Evolutionary conservation across 2,888 invertebrate species (phyloP), one percentile per base, ranked within the genome.

Genomic region (Caenorhabditis panamensis): DNA sequence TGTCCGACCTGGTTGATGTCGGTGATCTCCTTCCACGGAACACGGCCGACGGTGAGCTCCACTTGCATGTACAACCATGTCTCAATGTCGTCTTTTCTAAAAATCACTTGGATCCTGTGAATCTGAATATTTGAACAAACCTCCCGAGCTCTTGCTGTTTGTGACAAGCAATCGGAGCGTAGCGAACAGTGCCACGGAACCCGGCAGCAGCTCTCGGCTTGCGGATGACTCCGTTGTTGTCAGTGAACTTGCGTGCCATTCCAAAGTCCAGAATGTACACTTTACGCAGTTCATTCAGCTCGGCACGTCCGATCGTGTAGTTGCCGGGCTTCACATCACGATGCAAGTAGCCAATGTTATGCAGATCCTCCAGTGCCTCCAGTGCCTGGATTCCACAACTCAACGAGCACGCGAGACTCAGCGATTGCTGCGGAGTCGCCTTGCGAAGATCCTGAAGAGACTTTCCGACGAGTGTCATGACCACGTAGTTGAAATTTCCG

Each of bases 181-280:
- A 88, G 24, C 88, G 89, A 44, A 88, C 89, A n/a, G 89, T 89
- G 71, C 89, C 89, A 37, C 89, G 86, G 80, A 89, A 89, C 9
- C 88, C 89, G 56, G 89, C 88, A 13, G 87, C 86, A 9, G 82
- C 82, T 18, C 89, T 81, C 44, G 89, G 89, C 63, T 87, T 89
- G 37, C 86, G 69, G 67, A 86, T 86, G 16, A 84, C 81, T 22
- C 86, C 89, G 44, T 80, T 68, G 13, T 83, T 84, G 69, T 84
- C 85, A 9, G 85, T 86, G 68, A 85, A 86, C 69, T 86, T 86
- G 63, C 86, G 78, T 51, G 82, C 82, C 86, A 85, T 85, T 71
- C 85, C 86, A 51, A 85, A 85, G 62, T 86, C 86, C 16, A 85
- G 78, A 63, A 86, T 83, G 79, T 85, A 85, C 5, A 86, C 83